Evolutionary conservation across 2,113 vertebrate genomes (phyloP), one percentile per base, ranked within the genome.

Genomic region (Peromyscus californicus): DNA sequence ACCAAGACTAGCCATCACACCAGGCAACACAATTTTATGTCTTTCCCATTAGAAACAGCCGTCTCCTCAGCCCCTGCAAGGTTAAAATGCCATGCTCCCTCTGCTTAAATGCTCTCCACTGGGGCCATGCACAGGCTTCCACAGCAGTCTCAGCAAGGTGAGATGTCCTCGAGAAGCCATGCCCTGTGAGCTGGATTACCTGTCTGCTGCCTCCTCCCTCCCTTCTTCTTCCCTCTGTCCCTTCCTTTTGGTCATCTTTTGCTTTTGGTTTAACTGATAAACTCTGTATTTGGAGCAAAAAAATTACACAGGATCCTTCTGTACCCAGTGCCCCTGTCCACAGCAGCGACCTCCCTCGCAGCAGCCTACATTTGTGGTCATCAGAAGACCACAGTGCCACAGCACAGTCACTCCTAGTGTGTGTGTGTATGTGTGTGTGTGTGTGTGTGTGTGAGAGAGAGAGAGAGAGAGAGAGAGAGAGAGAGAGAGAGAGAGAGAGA

Each of bases 31-130:
- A 48, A 19, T 74, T 74, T 75, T 82, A 33, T 82, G 45, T 61
- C 96, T 96, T 93, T 67, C 76, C 74, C n/a, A 51, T 61, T 59
- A 57, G 31, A n/a, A 36, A 92, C 54, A 19, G 33, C 75, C 9
- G 88, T 26, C n/a, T 70, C 42, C 67, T 54, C n/a, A 9, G n/a
- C 42, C 0, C 2, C 24, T 4, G 88, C 65, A 26, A 1, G 75
- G n/a, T 65, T 26, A 90, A 90, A 95, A 87, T 36, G 61, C 33
- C 3, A 61, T 6, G 17, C 39, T 42, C 29, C 76, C 70, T 82
- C 89, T 45, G 57, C 67, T 79, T 90, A n/a, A 42, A 65, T 69
- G 75, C 70, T 70, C 79, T 83, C 42, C 15, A 12, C 24, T 59
- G 59, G 80, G 42, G 42, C 12, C n/a, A 45, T 0, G 9, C 13